These are phyloP conservation scores for Antennarius maculatus DNA, from an alignment of 2,797 vertebrate species.

Conservation along the genomic window DNA sequence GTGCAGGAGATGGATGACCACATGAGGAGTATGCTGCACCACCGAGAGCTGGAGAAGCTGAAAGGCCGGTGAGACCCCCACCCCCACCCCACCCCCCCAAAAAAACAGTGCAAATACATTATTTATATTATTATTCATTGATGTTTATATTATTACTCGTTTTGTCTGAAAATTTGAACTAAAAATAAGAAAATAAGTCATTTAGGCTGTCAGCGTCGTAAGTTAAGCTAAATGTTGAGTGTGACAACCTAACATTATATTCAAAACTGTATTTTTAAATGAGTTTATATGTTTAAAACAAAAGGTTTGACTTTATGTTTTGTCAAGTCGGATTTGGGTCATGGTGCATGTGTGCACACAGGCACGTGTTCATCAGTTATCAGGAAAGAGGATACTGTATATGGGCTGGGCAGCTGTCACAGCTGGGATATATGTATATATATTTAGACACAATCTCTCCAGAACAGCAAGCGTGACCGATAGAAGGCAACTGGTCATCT, in stretches of 20 bases:
- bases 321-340: conserved; percentile 43
- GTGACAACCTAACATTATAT: background rate
- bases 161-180: no score
- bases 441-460: conserved; percentile 79
- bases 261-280: background rate
- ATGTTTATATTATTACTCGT: background rate
- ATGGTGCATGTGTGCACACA: conserved; percentile 45
- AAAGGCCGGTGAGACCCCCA: conserved; percentile 89
- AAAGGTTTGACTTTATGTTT: conserved; percentile 25
- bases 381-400: conserved; percentile 46
- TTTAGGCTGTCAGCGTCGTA: no score
- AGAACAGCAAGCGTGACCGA: conserved; percentile 75
- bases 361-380: conserved; percentile 59
- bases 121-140: background rate
- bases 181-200: no score
- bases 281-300: background rate
- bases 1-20: conserved; percentile 96
- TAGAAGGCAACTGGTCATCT: conserved; percentile 70
- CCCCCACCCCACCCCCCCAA: no score
- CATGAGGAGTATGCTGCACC: conserved; percentile 98
- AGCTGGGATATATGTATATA: conserved; percentile 66
- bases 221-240: no score
- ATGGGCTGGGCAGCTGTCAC: conserved; percentile 76
- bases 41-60: conserved; percentile 96
- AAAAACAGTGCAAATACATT: background rate